Evolutionary conservation across 2,113 vertebrate species (phyloP).

Genomic region (Pollimyrus isidori): DNA sequence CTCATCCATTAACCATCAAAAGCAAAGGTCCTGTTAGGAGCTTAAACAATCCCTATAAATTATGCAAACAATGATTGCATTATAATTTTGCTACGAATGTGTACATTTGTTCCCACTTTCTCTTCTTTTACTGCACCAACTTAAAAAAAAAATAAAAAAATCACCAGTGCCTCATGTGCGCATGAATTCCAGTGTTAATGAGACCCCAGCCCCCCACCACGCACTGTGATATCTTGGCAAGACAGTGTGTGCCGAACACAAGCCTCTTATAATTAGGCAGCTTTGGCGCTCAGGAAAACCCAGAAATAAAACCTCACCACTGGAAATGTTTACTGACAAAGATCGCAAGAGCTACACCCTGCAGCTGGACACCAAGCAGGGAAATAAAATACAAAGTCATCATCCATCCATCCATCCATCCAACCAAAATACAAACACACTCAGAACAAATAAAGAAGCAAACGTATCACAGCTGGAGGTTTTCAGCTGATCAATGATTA

Average conservation of each 20-base stretch:
- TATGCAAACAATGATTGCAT: background rate
- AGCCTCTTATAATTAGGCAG: slow-evolving; percentile 1
- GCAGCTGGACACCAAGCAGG: background rate
- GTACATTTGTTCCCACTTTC: background rate
- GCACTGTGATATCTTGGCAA: background rate
- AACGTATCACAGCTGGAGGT: background rate
- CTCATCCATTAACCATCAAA: slow-evolving; percentile 7
- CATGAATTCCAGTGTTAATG: background rate
- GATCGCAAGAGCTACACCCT: background rate
- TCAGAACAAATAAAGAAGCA: background rate
- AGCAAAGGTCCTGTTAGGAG: background rate
- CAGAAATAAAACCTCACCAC: background rate
- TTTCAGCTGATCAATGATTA: background rate
- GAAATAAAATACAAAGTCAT: background rate
- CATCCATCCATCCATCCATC: background rate
- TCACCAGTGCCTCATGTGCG: background rate
- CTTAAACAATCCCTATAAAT: background rate
- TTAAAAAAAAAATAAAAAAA: background rate
- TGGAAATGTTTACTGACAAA: background rate
- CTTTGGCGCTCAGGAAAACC: background rate
- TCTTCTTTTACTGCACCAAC: background rate
- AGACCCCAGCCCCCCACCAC: background rate
- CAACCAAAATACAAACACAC: background rate
- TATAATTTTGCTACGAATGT: background rate
- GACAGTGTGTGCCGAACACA: background rate